These are phyloP conservation scores for Bimastos eiseni DNA, from an alignment of 2,888 invertebrate genomes.

Conservation along the genomic window DNA sequence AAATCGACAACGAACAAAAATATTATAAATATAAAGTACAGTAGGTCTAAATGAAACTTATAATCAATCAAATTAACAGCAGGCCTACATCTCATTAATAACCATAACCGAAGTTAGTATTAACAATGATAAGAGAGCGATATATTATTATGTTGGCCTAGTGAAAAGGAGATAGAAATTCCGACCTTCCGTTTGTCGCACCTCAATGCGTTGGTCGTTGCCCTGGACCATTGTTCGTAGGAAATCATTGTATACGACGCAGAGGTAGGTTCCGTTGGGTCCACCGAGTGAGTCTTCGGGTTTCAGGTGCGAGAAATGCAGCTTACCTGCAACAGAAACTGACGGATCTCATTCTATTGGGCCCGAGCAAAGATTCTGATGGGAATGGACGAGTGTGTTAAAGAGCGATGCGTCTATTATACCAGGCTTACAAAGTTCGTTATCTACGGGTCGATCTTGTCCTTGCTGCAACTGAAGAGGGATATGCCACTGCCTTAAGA, in stretches of 20 bases:
- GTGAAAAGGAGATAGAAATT: background rate
- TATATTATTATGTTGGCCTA: background rate
- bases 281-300: slow-evolving; percentile 32
- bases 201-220: slow-evolving; percentile 35
- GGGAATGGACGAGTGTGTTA: background rate
- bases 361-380: background rate
- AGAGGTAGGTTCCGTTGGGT: slow-evolving; percentile 31
- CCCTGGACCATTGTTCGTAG: slow-evolving; percentile 39
- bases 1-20: too few species aligned
- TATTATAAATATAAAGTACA: too few species aligned
- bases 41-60: too few species aligned
- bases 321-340: slow-evolving; percentile 33
- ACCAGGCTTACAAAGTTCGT: background rate
- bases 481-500: too few species aligned
- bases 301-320: slow-evolving; percentile 37
- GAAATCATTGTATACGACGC: slow-evolving; percentile 32
- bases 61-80: too few species aligned
- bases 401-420: background rate
- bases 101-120: too few species aligned
- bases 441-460: background rate
- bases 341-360: background rate
- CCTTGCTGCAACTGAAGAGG: too few species aligned
- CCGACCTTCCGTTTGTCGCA: background rate
- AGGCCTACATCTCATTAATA: too few species aligned
- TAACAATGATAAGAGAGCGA: background rate